Conservation (phyloP, 1,140 invertebrate species). For the Yoshiicerus persimilis region DNA sequence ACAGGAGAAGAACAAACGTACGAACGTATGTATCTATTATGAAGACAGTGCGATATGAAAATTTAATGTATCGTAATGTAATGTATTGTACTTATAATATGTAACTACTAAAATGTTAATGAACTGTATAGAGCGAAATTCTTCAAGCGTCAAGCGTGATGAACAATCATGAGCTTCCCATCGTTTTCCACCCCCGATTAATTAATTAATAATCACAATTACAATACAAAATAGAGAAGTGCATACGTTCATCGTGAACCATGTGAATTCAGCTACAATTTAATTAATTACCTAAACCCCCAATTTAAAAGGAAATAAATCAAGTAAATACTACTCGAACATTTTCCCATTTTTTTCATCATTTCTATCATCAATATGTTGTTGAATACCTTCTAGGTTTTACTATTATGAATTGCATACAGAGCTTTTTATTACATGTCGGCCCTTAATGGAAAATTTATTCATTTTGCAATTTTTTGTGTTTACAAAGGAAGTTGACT, state of each 20-base stretch:
- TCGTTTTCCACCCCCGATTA: conserved; percentile 37
- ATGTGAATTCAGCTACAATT: conserved; percentile 9
- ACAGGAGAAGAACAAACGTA: not conserved
- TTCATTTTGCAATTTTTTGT: no score
- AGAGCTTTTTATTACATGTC: no score
- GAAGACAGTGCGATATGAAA: not conserved
- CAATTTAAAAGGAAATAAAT: conserved; percentile 15
- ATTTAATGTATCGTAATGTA: not conserved
- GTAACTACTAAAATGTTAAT: conserved; percentile 28
- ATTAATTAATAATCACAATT: not conserved
- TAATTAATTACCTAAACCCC: conserved; percentile 17
- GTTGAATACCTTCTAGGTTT: no score
- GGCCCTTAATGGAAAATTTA: no score
- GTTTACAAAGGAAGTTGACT: no score
- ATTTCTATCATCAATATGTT: no score
- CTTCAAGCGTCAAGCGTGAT: conserved; percentile 37
- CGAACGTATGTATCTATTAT: conserved; percentile 1
- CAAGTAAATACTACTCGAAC: not conserved
- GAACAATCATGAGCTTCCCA: conserved; percentile 44
- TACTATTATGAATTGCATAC: no score
- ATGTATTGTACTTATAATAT: not conserved
- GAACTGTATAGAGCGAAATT: conserved; percentile 22
- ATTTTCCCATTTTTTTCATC: not conserved
- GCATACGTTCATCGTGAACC: conserved; percentile 7
- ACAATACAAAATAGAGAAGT: conserved; percentile 16